These are phyloP conservation scores for Zeus faber DNA, from an alignment of 2,113 vertebrate genomes.

Conservation along the genomic window DNA sequence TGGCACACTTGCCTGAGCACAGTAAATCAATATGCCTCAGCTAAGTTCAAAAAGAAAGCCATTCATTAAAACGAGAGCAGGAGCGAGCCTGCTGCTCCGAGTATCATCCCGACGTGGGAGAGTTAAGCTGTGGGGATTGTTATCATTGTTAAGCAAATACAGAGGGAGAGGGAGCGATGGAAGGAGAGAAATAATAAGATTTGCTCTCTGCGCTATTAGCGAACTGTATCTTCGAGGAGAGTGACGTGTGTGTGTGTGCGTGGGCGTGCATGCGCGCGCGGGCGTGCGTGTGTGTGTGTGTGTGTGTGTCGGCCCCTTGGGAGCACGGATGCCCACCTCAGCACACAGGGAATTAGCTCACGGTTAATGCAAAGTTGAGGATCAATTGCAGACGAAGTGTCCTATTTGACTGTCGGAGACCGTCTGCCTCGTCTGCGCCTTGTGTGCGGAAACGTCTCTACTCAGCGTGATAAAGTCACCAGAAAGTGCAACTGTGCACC, in stretches of 20 bases:
- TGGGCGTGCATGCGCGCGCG: slow-evolving; percentile 2
- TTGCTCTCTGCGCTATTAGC: slow-evolving; percentile 43
- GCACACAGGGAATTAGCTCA: too few species aligned
- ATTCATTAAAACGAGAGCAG: slow-evolving; percentile 62
- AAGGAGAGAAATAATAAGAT: slow-evolving; percentile 27
- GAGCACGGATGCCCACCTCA: not conserved
- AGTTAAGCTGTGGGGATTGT: slow-evolving; percentile 53
- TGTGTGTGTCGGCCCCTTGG: not conserved
- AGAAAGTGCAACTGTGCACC: too few species aligned
- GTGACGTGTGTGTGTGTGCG: not conserved
- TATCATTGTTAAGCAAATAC: slow-evolving; percentile 61
- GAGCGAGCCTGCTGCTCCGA: slow-evolving; percentile 26
- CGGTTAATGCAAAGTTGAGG: too few species aligned
- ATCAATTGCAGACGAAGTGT: too few species aligned
- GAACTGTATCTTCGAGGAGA: slow-evolving; percentile 33
- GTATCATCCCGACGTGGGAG: slow-evolving; percentile 28
- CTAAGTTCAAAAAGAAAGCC: slow-evolving; percentile 56
- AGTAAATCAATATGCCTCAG: slow-evolving; percentile 62
- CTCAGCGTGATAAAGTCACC: too few species aligned
- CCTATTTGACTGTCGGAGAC: too few species aligned
- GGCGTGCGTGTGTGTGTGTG: slow-evolving; percentile 1
- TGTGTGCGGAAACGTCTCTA: too few species aligned
- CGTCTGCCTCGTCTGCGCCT: too few species aligned
- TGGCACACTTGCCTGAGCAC: slow-evolving; percentile 48
- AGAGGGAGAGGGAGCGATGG: not conserved